Conservation (phyloP, 2,888 invertebrate genomes). For the Mylabris sibirica region DNA sequence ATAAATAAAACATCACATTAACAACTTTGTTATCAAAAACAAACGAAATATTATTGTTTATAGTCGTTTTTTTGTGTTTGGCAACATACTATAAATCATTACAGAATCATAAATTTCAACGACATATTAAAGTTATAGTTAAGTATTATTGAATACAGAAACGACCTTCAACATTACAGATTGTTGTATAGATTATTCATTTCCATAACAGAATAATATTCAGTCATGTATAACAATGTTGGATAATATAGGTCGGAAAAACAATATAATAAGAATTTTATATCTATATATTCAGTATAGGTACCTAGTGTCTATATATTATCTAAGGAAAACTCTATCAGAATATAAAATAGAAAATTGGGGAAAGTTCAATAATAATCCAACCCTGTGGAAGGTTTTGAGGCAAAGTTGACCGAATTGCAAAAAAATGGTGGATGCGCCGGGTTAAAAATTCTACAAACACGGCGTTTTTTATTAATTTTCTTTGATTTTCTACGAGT, state of each 20-base stretch:
- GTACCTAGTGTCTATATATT: too few species aligned
- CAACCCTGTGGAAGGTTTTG: too few species aligned
- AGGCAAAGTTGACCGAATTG: too few species aligned
- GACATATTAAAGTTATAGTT: background rate
- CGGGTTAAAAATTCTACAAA: background rate
- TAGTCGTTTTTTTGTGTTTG: background rate
- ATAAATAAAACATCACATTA: background rate
- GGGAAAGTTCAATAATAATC: background rate
- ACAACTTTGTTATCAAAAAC: background rate
- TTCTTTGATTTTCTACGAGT: background rate
- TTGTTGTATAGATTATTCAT: background rate
- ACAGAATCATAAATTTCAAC: background rate
- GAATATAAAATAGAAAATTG: background rate
- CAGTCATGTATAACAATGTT: background rate
- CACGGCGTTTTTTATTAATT: background rate
- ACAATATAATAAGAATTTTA: background rate
- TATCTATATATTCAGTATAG: too few species aligned
- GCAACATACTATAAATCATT: background rate
- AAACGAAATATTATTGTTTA: background rate
- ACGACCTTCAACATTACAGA: background rate
- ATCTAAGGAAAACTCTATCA: background rate
- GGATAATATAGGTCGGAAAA: background rate
- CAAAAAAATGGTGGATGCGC: slow-evolving; percentile 8
- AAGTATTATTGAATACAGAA: background rate
- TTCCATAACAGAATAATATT: slow-evolving; percentile 8